Conservation (phyloP, 92 coral and sea anemone species). For the Diadumene lineata region DNA sequence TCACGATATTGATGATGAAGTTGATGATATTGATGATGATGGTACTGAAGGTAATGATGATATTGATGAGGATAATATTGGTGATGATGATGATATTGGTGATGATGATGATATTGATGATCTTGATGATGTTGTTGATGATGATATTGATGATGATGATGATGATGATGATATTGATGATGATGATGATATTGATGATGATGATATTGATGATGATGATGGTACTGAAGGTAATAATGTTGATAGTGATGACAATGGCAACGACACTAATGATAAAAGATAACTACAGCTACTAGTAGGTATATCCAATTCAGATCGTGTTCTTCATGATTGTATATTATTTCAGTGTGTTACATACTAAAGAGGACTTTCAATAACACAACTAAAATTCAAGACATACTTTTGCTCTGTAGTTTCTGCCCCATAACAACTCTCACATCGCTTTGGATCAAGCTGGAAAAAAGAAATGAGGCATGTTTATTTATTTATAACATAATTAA, state of each 20-base stretch:
- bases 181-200: conserved; percentile 8
- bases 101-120: conserved; percentile 8
- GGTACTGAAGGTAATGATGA: conserved; percentile 5
- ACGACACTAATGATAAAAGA: neutral
- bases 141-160: neutral
- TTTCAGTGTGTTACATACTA: no score
- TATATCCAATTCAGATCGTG: no score
- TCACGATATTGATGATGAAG: conserved; percentile 5
- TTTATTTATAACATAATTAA: no score
- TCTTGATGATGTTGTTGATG: neutral
- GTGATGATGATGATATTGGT: neutral
- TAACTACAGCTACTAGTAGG: no score
- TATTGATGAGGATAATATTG: neutral
- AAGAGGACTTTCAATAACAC: no score
- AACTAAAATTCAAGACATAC: conserved; percentile 23
- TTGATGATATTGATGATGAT: conserved; percentile 2
- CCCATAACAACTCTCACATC: conserved; percentile 97
- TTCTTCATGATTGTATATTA: no score
- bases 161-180: neutral
- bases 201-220: neutral
- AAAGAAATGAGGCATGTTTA: no score
- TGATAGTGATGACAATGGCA: conserved; percentile 6
- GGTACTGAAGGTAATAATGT: neutral
- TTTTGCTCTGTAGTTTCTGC: conserved; percentile 72
- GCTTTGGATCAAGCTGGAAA: conserved; percentile 77